These are phyloP conservation scores for Penaeus indicus DNA, from an alignment of 1,140 invertebrate genomes.

Conservation along the genomic window DNA sequence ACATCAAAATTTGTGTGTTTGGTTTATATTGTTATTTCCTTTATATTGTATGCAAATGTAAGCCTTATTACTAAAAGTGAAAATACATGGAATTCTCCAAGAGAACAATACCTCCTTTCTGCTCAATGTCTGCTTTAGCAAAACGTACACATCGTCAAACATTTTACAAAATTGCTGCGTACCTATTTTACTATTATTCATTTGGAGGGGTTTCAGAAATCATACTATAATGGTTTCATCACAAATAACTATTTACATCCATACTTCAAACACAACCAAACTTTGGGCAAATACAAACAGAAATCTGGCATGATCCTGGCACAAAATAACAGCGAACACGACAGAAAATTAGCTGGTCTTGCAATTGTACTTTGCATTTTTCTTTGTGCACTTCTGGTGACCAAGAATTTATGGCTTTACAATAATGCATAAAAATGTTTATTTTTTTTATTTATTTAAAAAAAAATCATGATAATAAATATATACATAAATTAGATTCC, in stretches of 20 bases:
- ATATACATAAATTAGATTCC: constrained; percentile 55
- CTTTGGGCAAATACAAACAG: constrained; percentile 35
- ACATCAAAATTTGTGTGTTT: constrained; percentile 12
- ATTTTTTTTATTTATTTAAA: no score
- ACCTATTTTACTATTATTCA: no score
- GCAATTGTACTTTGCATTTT: not conserved
- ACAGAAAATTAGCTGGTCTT: constrained; percentile 25
- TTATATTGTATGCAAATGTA: constrained; percentile 48
- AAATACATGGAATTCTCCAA: constrained; percentile 58
- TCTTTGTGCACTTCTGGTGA: constrained; percentile 50
- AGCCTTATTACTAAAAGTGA: constrained; percentile 49
- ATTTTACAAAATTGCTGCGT: not conserved
- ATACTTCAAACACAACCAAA: constrained; percentile 52
- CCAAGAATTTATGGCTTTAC: constrained; percentile 34
- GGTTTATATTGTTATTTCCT: constrained; percentile 29
- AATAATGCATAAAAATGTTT: constrained; percentile 24
- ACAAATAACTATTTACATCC: constrained; percentile 35
- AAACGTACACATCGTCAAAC: constrained; percentile 24
- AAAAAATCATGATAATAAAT: constrained; percentile 34
- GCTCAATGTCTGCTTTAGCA: constrained; percentile 19
- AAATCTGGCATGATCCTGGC: constrained; percentile 31
- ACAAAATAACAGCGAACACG: constrained; percentile 26
- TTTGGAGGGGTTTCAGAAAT: no score
- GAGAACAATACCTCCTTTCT: constrained; percentile 18
- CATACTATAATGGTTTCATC: not conserved